phyloP scores from a whole-genome alignment of 30 jellyfish, hydroid and myxozoan genomes.

The Cassiopea xamachana region DNA sequence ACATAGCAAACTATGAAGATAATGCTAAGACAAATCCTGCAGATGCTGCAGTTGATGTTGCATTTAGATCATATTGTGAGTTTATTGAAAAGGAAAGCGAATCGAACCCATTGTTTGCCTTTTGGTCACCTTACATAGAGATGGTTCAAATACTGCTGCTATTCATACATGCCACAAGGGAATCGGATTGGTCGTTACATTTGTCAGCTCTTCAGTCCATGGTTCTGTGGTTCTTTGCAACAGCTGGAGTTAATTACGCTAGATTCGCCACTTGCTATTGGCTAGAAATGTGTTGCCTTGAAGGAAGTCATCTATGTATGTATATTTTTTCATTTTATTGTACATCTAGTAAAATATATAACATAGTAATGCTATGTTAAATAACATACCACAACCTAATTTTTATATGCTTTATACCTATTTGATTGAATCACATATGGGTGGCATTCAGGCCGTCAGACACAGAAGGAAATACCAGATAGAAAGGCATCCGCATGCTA shows the following conservation, averaged over 20 bases:
- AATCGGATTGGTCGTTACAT: conserved; percentile 71
- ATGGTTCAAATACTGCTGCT: conserved; percentile 68
- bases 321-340: not conserved
- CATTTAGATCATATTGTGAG: conserved; percentile 30
- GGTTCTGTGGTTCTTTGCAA: conserved; percentile 81
- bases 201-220: conserved; percentile 71
- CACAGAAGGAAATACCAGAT: too few species aligned
- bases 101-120: conserved; percentile 18
- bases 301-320: conserved; percentile 77
- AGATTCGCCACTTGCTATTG: conserved; percentile 75
- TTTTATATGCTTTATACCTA: too few species aligned
- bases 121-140: conserved; percentile 74
- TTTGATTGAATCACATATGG: too few species aligned
- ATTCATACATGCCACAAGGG: conserved; percentile 83
- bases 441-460: too few species aligned
- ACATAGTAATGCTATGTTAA: too few species aligned
- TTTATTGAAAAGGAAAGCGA: not conserved
- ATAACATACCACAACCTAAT: too few species aligned
- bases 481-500: too few species aligned
- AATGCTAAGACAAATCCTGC: too few species aligned
- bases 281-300: conserved; percentile 79
- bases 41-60: too few species aligned
- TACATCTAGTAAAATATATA: too few species aligned
- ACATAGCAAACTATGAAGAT: too few species aligned
- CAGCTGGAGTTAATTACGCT: conserved; percentile 77